phyloP scores from a whole-genome alignment of 2,113 vertebrate genomes.

The Carlito syrichta region DNA sequence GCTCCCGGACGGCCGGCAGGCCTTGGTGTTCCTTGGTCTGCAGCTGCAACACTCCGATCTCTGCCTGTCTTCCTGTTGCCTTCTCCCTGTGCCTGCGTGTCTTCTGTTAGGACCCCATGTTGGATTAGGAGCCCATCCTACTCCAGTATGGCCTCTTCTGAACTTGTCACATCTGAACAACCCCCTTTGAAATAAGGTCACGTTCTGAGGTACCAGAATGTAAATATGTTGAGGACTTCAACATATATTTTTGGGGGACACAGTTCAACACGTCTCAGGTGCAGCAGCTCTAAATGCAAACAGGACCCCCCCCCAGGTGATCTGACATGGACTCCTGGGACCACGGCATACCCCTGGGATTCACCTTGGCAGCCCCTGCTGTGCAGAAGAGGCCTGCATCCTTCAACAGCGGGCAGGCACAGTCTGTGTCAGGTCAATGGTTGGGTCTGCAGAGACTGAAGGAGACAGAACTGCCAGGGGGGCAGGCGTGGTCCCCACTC shows the following conservation, averaged over 20 bases:
- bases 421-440: fast-evolving
- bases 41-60: fast-evolving
- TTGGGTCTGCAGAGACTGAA: fast-evolving
- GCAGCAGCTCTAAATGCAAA: not conserved
- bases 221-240: not conserved
- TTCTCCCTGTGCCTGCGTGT: not conserved
- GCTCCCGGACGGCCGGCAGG: not conserved
- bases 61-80: fast-evolving
- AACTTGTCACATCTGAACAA: not conserved
- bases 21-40: not conserved
- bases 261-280: not conserved
- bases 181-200: not conserved
- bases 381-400: fast-evolving
- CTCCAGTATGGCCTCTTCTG: not conserved
- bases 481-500: fast-evolving
- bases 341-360: fast-evolving
- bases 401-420: fast-evolving
- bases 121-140: not conserved
- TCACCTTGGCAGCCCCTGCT: not conserved
- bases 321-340: not conserved
- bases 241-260: not conserved
- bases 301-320: not conserved
- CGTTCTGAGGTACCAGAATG: not conserved
- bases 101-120: not conserved
- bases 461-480: not conserved